Conservation (phyloP, 2,888 invertebrate genomes). For the Platycheirus rosarum region DNA sequence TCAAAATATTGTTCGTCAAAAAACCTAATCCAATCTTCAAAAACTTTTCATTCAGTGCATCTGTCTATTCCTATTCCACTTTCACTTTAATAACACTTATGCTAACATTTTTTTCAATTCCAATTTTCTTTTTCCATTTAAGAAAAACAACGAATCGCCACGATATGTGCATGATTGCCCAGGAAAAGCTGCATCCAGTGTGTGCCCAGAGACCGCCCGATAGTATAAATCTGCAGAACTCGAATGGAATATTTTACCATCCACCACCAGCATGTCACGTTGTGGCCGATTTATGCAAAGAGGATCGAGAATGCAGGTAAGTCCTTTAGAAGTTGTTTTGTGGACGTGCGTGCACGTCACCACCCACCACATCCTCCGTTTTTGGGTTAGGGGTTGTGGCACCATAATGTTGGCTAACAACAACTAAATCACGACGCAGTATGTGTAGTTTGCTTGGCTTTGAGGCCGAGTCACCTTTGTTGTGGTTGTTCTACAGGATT, state of each 20-base stretch:
- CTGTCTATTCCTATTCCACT: too few species aligned
- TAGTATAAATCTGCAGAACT: slow-evolving; percentile 83
- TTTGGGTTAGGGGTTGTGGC: slow-evolving; percentile 48
- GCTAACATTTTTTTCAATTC: background rate
- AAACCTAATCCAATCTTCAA: too few species aligned
- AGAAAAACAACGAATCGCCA: slow-evolving; percentile 94
- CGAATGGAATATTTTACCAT: slow-evolving; percentile 83
- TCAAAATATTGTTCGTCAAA: too few species aligned
- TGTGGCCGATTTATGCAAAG: slow-evolving; percentile 91
- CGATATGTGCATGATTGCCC: slow-evolving; percentile 94
- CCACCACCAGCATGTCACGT: slow-evolving; percentile 94
- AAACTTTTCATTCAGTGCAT: too few species aligned
- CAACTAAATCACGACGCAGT: slow-evolving; percentile 32
- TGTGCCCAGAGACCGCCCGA: slow-evolving; percentile 92
- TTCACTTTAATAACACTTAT: too few species aligned
- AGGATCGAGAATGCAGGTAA: slow-evolving; percentile 93
- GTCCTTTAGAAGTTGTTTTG: slow-evolving; percentile 70
- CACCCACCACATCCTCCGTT: too few species aligned
- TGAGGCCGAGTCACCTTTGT: background rate
- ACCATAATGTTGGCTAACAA: slow-evolving; percentile 34
- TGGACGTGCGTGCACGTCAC: slow-evolving; percentile 30
- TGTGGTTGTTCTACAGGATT: background rate
- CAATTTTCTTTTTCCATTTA: slow-evolving; percentile 1
- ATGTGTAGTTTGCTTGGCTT: slow-evolving; percentile 2
- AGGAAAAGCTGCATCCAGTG: slow-evolving; percentile 93